Conservation (phyloP, 2,797 vertebrate genomes). For the Haliaeetus albicilla region DNA sequence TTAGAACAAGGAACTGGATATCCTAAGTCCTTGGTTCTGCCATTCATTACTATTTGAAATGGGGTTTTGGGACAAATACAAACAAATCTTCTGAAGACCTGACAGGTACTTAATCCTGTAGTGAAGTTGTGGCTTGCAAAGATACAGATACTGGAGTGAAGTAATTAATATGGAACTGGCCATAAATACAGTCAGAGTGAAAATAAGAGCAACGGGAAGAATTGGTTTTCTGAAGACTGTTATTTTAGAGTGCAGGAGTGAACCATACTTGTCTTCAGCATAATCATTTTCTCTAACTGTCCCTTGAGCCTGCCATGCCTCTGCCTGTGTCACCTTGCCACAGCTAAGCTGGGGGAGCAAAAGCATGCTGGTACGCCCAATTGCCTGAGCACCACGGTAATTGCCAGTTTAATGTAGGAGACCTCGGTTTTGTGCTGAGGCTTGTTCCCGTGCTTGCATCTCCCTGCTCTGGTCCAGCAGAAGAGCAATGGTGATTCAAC, state of each 20-base stretch:
- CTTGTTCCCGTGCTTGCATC: rapidly evolving
- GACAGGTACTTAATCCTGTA: not conserved
- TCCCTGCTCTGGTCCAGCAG: not conserved
- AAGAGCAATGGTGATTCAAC: not conserved
- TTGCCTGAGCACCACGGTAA: rapidly evolving
- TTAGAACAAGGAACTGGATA: not conserved
- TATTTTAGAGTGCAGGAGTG: not conserved
- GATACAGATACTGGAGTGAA: not conserved
- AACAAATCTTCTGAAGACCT: not conserved
- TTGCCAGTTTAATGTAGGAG: not conserved
- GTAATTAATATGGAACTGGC: not conserved
- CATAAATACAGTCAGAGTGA: not conserved
- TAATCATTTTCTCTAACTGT: rapidly evolving
- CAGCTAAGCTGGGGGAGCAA: rapidly evolving
- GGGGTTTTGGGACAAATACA: not conserved
- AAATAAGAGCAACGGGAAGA: not conserved
- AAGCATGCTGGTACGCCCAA: rapidly evolving
- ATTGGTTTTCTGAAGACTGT: not conserved
- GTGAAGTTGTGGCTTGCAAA: not conserved
- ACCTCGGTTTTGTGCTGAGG: not conserved
- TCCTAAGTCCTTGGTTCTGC: not conserved
- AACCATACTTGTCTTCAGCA: not conserved
- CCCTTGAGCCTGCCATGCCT: too few relatives aligned
- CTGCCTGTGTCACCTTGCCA: too few relatives aligned
- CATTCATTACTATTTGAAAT: not conserved